Evolutionary conservation across 2,888 invertebrate genomes (phyloP).

Genomic region (Formica aserva): DNA sequence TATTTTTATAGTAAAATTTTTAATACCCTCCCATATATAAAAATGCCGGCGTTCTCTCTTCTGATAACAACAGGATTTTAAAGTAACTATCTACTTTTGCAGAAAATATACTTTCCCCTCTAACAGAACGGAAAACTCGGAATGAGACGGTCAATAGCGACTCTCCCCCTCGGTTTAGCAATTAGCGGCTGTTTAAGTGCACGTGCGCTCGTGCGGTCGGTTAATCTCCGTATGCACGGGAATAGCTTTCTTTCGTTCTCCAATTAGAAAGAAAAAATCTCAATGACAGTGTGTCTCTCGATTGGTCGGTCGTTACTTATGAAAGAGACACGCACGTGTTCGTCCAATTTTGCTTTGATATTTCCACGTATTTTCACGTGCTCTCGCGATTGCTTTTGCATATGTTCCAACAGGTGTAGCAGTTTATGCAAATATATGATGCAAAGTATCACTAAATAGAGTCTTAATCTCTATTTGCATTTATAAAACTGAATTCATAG

Average conservation of each 20-base stretch:
- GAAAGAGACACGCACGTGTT: constrained; percentile 75
- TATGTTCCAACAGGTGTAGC: constrained; percentile 69
- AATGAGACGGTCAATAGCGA: constrained; percentile 26
- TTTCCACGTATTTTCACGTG: constrained; percentile 57
- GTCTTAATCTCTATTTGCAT: not conserved
- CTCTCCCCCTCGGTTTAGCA: constrained; percentile 72
- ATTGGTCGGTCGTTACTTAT: constrained; percentile 66
- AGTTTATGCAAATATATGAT: not conserved
- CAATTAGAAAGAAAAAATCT: constrained; percentile 79
- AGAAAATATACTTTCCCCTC: constrained; percentile 26
- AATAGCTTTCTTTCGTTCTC: constrained; percentile 71
- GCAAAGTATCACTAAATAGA: not conserved
- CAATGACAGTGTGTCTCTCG: constrained; percentile 58
- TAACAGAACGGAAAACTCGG: constrained; percentile 29
- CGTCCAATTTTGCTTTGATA: constrained; percentile 65
- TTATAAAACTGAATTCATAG: not conserved
- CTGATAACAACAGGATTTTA: not conserved
- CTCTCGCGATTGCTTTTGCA: constrained; percentile 59
- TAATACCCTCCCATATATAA: not conserved
- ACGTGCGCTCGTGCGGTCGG: constrained; percentile 80
- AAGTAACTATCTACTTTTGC: constrained; percentile 18
- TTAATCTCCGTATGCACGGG: constrained; percentile 79
- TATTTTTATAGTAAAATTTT: not conserved
- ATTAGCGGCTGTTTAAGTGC: constrained; percentile 83
- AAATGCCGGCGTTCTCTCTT: not conserved